Conservation (phyloP, 2,888 invertebrate species). For the Allacma fusca region DNA sequence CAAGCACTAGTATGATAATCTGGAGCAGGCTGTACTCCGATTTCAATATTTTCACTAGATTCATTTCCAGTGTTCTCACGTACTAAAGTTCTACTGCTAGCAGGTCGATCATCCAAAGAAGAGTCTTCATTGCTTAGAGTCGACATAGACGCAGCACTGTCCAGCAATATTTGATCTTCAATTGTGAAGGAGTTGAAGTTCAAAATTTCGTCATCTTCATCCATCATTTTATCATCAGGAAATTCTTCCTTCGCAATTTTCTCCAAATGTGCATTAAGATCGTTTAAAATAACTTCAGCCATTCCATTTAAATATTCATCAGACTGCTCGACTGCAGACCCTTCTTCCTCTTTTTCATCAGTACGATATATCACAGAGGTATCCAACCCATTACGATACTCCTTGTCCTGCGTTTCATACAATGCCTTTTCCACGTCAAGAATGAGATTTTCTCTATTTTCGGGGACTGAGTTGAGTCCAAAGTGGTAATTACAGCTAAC, state of each 20-base stretch:
- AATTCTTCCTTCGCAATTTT: conserved; percentile 19
- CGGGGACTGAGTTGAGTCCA: conserved; percentile 18
- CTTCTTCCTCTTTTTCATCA: background rate
- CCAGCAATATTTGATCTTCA: background rate
- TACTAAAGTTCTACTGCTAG: conserved; percentile 5
- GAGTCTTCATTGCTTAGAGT: background rate
- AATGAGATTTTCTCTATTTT: conserved; percentile 12
- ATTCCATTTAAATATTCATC: conserved; percentile 18
- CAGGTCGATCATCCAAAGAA: conserved; percentile 2
- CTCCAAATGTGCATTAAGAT: conserved; percentile 31
- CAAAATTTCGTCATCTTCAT: background rate
- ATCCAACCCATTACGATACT: background rate
- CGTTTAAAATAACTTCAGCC: conserved; percentile 27
- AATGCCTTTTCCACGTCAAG: conserved; percentile 11
- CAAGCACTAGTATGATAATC: background rate
- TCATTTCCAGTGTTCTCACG: conserved; percentile 18
- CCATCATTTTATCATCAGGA: conserved; percentile 1
- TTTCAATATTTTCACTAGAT: too few relatives aligned
- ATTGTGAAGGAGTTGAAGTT: background rate
- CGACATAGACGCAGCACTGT: background rate
- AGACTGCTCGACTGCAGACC: background rate
- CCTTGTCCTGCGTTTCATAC: conserved; percentile 5
- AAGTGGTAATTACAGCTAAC: conserved; percentile 41
- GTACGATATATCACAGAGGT: conserved; percentile 1
- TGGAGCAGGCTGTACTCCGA: background rate